phyloP scores from a whole-genome alignment of 2,888 invertebrate genomes.

The Electrophaes corylata region DNA sequence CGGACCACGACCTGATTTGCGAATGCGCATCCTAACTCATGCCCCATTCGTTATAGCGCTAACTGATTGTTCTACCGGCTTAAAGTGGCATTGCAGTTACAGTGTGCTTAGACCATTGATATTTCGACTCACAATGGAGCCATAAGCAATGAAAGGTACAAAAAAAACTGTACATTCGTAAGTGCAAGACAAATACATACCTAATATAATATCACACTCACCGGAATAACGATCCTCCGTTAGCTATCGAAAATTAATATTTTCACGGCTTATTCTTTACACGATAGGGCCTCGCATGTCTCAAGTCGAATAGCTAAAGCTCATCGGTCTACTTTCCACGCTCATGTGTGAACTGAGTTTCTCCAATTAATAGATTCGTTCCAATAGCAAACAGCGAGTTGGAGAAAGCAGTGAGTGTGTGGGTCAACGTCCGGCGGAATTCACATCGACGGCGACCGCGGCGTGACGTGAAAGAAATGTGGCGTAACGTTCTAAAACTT shows the following conservation, averaged over 20 bases:
- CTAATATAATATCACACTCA: conserved; percentile 8
- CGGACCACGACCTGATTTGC: conserved; percentile 46
- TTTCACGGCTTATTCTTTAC: conserved; percentile 29
- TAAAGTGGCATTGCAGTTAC: neutral
- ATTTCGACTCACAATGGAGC: too few species aligned
- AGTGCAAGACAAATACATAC: neutral
- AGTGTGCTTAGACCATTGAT: neutral
- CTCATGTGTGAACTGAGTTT: conserved; percentile 83
- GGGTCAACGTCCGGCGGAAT: conserved; percentile 80
- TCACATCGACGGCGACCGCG: conserved; percentile 68
- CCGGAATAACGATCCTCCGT: conserved; percentile 22
- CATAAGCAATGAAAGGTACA: too few species aligned
- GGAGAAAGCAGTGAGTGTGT: conserved; percentile 78
- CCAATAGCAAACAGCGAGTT: conserved; percentile 81
- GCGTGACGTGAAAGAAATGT: conserved; percentile 80
- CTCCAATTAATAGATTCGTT: conserved; percentile 85
- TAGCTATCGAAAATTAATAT: conserved; percentile 22
- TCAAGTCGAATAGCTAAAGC: conserved; percentile 55
- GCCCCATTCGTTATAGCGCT: conserved; percentile 4
- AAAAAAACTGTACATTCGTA: neutral
- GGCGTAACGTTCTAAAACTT: conserved; percentile 80
- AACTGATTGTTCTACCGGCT: neutral
- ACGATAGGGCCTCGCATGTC: conserved; percentile 40
- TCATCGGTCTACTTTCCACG: conserved; percentile 78
- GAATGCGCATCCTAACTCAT: conserved; percentile 44